These are phyloP conservation scores for Panthera uncia DNA, from an alignment of 2,113 vertebrate genomes.

Conservation along the genomic window DNA sequence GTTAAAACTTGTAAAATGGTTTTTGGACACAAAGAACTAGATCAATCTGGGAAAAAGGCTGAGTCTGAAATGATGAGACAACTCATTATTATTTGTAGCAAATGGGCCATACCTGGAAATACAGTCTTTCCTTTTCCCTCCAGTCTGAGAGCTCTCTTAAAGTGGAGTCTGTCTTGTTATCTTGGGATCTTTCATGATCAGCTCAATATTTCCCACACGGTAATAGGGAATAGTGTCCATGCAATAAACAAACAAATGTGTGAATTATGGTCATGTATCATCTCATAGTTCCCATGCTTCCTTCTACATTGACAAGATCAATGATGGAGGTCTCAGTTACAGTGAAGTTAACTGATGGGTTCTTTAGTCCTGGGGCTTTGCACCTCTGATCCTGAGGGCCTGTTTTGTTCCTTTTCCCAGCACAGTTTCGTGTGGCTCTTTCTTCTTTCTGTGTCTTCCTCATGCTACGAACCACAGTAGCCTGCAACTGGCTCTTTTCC, in stretches of 20 bases:
- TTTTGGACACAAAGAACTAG: not conserved
- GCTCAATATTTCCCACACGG: not conserved
- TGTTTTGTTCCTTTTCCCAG: too few relatives aligned
- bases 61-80: not conserved
- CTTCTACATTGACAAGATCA: not conserved
- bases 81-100: not conserved
- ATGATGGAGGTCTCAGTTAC: rapidly evolving
- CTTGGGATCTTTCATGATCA: too few relatives aligned
- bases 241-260: not conserved
- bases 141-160: not conserved
- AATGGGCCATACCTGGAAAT: not conserved
- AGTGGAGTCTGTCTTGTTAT: not conserved
- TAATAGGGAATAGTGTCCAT: not conserved
- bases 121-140: not conserved
- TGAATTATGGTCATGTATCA: not conserved
- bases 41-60: too few relatives aligned
- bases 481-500: not conserved
- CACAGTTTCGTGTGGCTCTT: not conserved
- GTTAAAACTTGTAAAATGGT: not conserved
- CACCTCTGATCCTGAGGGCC: too few relatives aligned
- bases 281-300: not conserved
- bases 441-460: not conserved
- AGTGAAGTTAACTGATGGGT: rapidly evolving
- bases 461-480: not conserved
- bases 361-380: not conserved